These are phyloP conservation scores for Halocynthia aurantium DNA, from an alignment of 23 tunicate species.

Conservation along the genomic window DNA sequence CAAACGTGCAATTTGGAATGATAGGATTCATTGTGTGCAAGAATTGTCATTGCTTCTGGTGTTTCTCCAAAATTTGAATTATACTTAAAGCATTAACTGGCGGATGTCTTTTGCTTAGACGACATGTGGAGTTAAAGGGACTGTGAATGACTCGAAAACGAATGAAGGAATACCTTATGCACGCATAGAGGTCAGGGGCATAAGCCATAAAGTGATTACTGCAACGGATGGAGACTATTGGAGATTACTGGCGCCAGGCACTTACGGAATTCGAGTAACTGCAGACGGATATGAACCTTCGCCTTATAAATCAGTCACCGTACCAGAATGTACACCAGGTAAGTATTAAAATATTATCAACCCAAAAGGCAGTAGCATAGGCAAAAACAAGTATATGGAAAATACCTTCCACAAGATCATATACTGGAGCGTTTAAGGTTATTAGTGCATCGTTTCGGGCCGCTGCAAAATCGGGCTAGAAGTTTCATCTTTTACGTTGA, in stretches of 20 bases:
- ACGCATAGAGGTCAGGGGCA: constrained; percentile 25
- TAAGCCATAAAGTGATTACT: constrained; percentile 29
- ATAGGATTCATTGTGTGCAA: no score
- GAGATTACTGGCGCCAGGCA: constrained; percentile 78
- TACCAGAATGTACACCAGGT: constrained; percentile 38
- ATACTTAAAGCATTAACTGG: neutral
- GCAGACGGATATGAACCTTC: constrained; percentile 44
- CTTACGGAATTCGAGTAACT: constrained; percentile 19
- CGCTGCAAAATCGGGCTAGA: no score
- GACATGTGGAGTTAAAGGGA: constrained; percentile 77
- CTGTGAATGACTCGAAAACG: constrained; percentile 33
- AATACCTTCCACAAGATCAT: no score
- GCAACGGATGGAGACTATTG: constrained; percentile 75
- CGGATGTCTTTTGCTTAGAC: constrained; percentile 12
- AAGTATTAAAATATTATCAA: neutral
- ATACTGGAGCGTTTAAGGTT: no score
- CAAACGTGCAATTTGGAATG: no score
- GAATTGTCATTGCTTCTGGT: neutral
- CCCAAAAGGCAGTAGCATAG: neutral
- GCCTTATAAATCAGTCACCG: constrained; percentile 21
- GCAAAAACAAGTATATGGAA: constrained; percentile 1
- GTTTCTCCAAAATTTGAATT: neutral
- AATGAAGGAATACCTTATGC: constrained; percentile 29
- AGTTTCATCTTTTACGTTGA: no score
- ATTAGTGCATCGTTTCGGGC: no score